Conservation (phyloP, 2,888 invertebrate genomes). For the Amblyteles armatorius region DNA sequence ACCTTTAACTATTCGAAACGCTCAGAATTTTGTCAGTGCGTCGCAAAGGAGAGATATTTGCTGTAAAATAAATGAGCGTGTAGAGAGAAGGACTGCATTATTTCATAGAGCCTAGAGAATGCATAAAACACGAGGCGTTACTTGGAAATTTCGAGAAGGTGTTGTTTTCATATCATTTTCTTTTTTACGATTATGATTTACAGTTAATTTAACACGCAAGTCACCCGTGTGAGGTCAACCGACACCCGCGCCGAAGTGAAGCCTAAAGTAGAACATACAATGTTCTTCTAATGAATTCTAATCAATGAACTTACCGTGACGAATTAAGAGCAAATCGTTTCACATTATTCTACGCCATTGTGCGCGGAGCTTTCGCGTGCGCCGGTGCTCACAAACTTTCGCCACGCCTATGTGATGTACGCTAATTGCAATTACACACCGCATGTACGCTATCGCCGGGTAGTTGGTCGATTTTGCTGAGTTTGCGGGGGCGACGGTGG, state of each 20-base stretch:
- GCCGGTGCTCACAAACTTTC: slow-evolving; percentile 59
- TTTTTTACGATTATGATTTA: slow-evolving; percentile 47
- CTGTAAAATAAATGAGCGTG: background rate
- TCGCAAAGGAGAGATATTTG: background rate
- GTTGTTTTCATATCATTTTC: slow-evolving; percentile 57
- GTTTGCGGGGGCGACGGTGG: background rate
- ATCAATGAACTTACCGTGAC: slow-evolving; percentile 22
- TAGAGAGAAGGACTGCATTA: background rate
- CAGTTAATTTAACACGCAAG: slow-evolving; percentile 54
- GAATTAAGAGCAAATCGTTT: slow-evolving; percentile 48
- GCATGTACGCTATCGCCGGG: slow-evolving; percentile 72
- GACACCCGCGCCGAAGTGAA: background rate
- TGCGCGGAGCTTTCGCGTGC: slow-evolving; percentile 73
- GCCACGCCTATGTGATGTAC: slow-evolving; percentile 80
- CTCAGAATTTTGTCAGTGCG: background rate
- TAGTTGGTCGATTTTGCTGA: slow-evolving; percentile 22
- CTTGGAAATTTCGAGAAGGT: slow-evolving; percentile 61
- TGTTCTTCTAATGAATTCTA: slow-evolving; percentile 28
- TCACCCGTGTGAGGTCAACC: background rate
- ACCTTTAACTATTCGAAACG: background rate
- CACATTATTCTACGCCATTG: slow-evolving; percentile 70
- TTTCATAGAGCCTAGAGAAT: background rate
- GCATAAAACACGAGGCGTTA: slow-evolving; percentile 39
- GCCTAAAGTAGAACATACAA: background rate
- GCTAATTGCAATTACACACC: slow-evolving; percentile 83